Percentiles rank a stretch among this genome's conserved stretches.
Evolutionary conservation across 2,797 vertebrate genomes (phyloP).

Genomic region (Peromyscus aztecus): DNA sequence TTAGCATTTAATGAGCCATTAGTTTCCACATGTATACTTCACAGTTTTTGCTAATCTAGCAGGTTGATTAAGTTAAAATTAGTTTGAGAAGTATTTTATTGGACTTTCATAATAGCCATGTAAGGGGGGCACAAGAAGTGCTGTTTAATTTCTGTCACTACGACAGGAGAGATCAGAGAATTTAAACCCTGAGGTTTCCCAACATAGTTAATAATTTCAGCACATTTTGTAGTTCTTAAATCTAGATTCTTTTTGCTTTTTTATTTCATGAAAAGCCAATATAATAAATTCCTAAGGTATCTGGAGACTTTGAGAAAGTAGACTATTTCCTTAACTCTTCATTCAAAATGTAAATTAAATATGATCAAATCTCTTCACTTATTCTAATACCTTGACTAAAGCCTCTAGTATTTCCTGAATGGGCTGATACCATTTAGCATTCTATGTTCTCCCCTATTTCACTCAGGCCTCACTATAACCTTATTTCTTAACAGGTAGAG

Average conservation of each 20-base stretch:
- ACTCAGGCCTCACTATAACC: neutral
- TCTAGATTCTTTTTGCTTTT: constrained; percentile 34
- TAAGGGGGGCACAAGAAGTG: neutral
- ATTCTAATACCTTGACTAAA: neutral
- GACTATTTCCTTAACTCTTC: constrained; percentile 25
- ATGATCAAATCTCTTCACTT: neutral
- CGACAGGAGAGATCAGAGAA: constrained; percentile 19
- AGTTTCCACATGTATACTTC: constrained; percentile 21
- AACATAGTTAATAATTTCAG: constrained; percentile 28
- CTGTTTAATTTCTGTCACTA: constrained; percentile 57
- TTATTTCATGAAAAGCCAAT: neutral
- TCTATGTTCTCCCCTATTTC: neutral
- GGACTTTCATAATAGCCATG: neutral
- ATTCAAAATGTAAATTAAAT: neutral
- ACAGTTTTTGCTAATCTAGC: constrained; percentile 38
- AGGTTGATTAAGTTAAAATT: constrained; percentile 58
- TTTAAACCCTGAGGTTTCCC: constrained; percentile 34
- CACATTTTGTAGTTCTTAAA: constrained; percentile 25
- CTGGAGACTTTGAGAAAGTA: constrained; percentile 19
- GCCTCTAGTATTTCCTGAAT: neutral
- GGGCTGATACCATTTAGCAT: neutral
- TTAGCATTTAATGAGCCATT: constrained; percentile 6
- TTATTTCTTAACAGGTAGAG: constrained; percentile 5
- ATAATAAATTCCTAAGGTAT: constrained; percentile 27
- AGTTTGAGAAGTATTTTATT: neutral